Evolutionary conservation across 2,888 invertebrate species (phyloP), one percentile per base, ranked within the genome.

Genomic region (Melolontha melolontha): DNA sequence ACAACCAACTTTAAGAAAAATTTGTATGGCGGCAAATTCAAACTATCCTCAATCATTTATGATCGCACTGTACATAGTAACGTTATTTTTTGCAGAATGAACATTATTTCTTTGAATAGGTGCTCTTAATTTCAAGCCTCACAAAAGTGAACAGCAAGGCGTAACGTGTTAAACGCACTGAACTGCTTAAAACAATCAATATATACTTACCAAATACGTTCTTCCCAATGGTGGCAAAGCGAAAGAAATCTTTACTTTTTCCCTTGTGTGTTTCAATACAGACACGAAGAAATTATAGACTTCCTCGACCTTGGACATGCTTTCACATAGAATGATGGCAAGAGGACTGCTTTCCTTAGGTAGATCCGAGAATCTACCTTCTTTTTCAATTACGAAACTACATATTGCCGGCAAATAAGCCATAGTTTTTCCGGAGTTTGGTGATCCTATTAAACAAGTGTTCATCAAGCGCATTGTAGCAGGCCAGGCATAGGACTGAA

Each of bases 401-500:
- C 90, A 85, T 2, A 94, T 80, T 0, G 92, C 88, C 11, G 92
- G 88, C 27, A 91, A 78, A 77, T 91, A 93, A 0, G 90, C 89
- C 75, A 90, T 81, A 0, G 93, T 92, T 83, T 93, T 92, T 0
- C 92, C 92, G 62, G 88, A 86, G 11, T 82, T 81, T 0, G 83
- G 77, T 0, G 88, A 85, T 69, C 89, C 87, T 1, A 94, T 84
- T 69, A 91, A 85, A 59, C 91, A 86, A 0, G 91, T 82, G 71
- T 91, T 89, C 54, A 88, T 86, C 0, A 90, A 89, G 41, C 90
- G 85, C 47, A 89, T 81, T 50, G 93, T 85, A 1, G 89, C 88
- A 0, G 89, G 88, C 93, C 93, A 94, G 0, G 89, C 85, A 63
- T 90, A 89, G 0, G 88, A 86, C 76, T 94, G 93, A 34, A 92